Evolutionary conservation across 64 coral and sea anemone genomes (phyloP), one percentile per base, ranked within the genome.

Genomic region (Pocillopora damicornis): DNA sequence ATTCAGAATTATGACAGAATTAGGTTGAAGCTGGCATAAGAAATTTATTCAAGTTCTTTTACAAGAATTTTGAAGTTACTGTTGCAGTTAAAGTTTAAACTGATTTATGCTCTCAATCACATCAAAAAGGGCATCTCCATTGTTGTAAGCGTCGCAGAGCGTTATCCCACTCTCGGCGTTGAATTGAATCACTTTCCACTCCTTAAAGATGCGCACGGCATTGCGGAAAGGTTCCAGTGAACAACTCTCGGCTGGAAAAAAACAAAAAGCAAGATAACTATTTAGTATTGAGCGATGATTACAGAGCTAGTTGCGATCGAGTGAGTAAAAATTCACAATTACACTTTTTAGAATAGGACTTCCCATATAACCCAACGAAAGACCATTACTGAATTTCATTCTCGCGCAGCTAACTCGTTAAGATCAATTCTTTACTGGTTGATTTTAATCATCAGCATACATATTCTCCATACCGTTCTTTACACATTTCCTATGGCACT

Each of bases 191-290:
- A 95, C 90, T 74, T 26, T 74, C 80, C 65, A 81, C 23, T 95
- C 94, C 68, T 92, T 95, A 76, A 95, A 92, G 59, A 89, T 64
- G 15, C 94, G 87, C 23, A 95, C 73, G 17, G 94, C 94, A 72
- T 95, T 95, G 11, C 94, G 87, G 2, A 92, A 80, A 6, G 94
- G 94, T 67, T 95, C 94, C 15, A 95, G 56, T 2, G 94, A 95
- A 89, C 90, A 95, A 76, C 94, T 95, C 68, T 95, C 94, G 20
- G 94, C 94, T 95, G 20, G 35, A 88, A 38, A 78, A 42, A 38
- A 78, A 42, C 11, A 17, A 80, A 74, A 60, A 25, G 58, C 20
- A 9, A 13, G 45, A 13, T 26, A 42, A 64, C 35, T 5, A 15
- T 67, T 8, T 26, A 12, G 18, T 51, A 51, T 51, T 2, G 42